Evolutionary conservation across 1,140 invertebrate genomes (phyloP).

Genomic region (Apocrypta bakeri): DNA sequence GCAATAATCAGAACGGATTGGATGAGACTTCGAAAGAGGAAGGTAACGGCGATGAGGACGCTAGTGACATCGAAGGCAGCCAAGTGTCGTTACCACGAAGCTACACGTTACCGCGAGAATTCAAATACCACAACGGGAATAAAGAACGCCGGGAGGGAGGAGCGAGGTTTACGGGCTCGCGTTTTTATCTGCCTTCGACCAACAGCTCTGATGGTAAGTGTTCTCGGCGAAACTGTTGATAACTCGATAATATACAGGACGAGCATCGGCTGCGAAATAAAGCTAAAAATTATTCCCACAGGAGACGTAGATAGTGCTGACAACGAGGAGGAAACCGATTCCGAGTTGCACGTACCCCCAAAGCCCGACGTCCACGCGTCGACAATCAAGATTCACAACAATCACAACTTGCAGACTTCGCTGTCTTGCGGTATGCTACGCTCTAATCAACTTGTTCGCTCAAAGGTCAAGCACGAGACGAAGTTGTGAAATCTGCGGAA

Average conservation of each 20-base stretch:
- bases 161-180: slow-evolving; percentile 75
- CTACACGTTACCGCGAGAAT: slow-evolving; percentile 88
- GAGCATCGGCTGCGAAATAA: not conserved
- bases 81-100: slow-evolving; percentile 86
- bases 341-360: slow-evolving; percentile 18
- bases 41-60: slow-evolving; percentile 64
- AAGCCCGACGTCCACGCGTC: not conserved
- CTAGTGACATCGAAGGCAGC: slow-evolving; percentile 71
- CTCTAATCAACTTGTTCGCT: slow-evolving; percentile 66
- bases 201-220: slow-evolving; percentile 88
- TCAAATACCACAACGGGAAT: slow-evolving; percentile 81
- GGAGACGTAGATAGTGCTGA: slow-evolving; percentile 81
- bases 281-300: slow-evolving; percentile 51
- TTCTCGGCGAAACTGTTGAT: not conserved
- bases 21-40: slow-evolving; percentile 68
- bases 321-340: slow-evolving; percentile 76
- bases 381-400: not conserved
- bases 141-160: slow-evolving; percentile 73
- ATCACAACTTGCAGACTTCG: slow-evolving; percentile 54
- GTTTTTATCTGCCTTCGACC: slow-evolving; percentile 84
- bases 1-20: slow-evolving; percentile 64
- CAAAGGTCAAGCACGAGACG: slow-evolving; percentile 72
- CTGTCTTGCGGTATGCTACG: slow-evolving; percentile 60
- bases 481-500: slow-evolving; percentile 61
- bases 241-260: not conserved